Evolutionary conservation across 1,140 invertebrate species (phyloP), one percentile per base, ranked within the genome.

Genomic region (Probaryconus sp.): DNA sequence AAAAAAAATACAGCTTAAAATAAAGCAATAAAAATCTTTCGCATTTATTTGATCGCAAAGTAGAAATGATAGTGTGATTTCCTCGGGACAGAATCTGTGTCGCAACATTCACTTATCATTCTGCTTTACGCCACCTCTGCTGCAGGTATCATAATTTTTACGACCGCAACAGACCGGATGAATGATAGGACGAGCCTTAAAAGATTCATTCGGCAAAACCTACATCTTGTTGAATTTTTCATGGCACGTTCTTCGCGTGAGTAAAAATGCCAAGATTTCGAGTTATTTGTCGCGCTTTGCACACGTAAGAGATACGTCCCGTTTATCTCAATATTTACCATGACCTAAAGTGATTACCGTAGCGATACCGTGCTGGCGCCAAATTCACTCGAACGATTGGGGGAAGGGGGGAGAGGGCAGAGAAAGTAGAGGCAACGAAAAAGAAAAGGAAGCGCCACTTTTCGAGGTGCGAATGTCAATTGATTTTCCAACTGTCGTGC

Each of bases 231-330:
- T 71, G 58, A 63, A 71, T 71, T 63, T 71, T 71, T 71, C 68
- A 71, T 50, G 37, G 37, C 68, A 63, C 51, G 58, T 50, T 58
- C 50, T 16, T 7, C 37, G 7, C 58, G 37, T 53, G 43, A 63
- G 37, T 50, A 63, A 71, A 64, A 71, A 55, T 50, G 50, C 35
- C 40, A 56, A 58, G 45, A 65, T 72, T 72, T 51, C 60, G 47
- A 72, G 45, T 69, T 72, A 72, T 72, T 72, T 65, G 60, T 72
- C 53, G 60, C 53, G 50, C 43, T 72, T 64, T 64, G 68, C 67
- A 48, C 55, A 63, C 56, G 51, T 63, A 63, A 64, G 26, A 53
- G 37, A 68, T 68, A 51, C 47, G 42, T 31, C 10, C 33, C 63
- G 63, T 70, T 63, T 61, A 64, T 65, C 69, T 45, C 45, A 51